Evolutionary conservation across 2,888 invertebrate species (phyloP).

Genomic region (Morinoia aosen): DNA sequence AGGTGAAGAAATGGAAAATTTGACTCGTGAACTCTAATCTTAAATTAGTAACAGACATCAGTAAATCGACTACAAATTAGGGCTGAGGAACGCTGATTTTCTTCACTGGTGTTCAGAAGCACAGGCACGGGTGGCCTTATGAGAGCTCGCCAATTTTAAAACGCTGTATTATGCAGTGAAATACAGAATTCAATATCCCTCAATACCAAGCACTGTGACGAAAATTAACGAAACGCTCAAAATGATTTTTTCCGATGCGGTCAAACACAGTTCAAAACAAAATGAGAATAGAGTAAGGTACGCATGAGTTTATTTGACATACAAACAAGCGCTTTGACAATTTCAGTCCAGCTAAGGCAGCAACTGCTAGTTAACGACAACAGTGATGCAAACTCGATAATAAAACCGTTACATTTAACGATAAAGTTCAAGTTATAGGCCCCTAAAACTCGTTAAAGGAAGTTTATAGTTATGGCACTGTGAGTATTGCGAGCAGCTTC

Average conservation of each 20-base stretch:
- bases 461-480: not conserved
- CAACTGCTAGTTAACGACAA: not conserved
- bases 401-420: conserved; percentile 9
- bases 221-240: not conserved
- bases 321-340: not conserved
- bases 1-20: too few species aligned
- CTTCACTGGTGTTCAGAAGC: too few species aligned
- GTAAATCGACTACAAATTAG: too few species aligned
- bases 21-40: too few species aligned
- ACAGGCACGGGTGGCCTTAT: too few species aligned
- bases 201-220: not conserved
- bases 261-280: not conserved
- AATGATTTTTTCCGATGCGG: not conserved
- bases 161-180: too few species aligned
- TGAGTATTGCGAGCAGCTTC: not conserved
- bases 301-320: not conserved
- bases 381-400: not conserved
- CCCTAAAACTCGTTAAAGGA: not conserved
- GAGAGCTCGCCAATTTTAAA: too few species aligned
- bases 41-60: too few species aligned
- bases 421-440: not conserved
- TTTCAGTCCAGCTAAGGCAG: not conserved
- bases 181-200: too few species aligned
- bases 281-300: not conserved
- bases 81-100: too few species aligned